These are phyloP conservation scores for Drosophila meridiana DNA, from an alignment of 2,888 invertebrate genomes.

Conservation along the genomic window DNA sequence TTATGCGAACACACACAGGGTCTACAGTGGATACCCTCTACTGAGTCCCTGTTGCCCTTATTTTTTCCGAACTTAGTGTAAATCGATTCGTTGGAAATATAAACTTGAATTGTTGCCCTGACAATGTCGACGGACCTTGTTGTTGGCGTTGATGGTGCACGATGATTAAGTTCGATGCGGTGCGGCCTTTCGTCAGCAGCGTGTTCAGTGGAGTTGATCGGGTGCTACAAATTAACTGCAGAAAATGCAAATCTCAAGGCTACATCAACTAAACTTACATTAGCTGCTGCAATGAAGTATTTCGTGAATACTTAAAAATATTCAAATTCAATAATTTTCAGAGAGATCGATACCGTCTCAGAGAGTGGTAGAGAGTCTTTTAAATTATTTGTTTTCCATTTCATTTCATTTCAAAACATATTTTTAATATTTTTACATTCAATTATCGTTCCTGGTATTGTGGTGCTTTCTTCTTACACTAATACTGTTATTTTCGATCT, in stretches of 20 bases:
- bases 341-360: too few relatives aligned
- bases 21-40: conserved; percentile 2
- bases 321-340: too few relatives aligned
- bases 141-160: conserved; percentile 15
- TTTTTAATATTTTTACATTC: too few relatives aligned
- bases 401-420: too few relatives aligned
- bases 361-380: too few relatives aligned
- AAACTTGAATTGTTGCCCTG: conserved; percentile 54
- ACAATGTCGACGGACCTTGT: conserved; percentile 16
- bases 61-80: conserved; percentile 27
- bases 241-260: neutral
- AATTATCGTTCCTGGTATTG: too few relatives aligned
- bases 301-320: neutral
- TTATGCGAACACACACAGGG: conserved; percentile 66
- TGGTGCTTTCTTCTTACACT: too few relatives aligned
- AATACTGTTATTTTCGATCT: too few relatives aligned
- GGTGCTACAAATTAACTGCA: neutral
- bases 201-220: conserved; percentile 3
- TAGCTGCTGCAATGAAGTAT: neutral
- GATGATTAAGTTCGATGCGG: conserved; percentile 16
- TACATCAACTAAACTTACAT: neutral
- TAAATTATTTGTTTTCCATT: too few relatives aligned
- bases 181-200: neutral
- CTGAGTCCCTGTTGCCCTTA: neutral
- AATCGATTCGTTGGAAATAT: conserved; percentile 70